These are phyloP conservation scores for Petrocephalus microphthalmus DNA, from an alignment of 2,113 vertebrate genomes.

Conservation along the genomic window DNA sequence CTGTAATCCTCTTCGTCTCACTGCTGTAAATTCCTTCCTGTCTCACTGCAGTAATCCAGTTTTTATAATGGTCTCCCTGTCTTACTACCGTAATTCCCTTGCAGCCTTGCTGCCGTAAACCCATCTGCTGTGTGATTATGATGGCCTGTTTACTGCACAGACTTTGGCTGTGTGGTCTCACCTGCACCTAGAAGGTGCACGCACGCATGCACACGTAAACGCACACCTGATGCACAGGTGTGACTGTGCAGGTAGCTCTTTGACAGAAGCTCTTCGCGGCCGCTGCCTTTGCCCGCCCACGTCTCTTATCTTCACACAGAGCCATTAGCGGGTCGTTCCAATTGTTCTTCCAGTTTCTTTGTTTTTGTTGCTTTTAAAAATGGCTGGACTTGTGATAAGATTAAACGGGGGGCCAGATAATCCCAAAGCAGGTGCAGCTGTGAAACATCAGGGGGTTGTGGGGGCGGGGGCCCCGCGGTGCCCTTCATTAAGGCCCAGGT, in stretches of 20 bases:
- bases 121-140: neutral
- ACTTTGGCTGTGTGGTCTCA: neutral
- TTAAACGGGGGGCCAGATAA: neutral
- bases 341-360: neutral
- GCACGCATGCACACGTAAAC: conserved; percentile 12
- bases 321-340: neutral
- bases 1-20: neutral
- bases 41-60: neutral
- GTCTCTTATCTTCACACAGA: neutral
- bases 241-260: conserved; percentile 1
- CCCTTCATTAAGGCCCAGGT: neutral
- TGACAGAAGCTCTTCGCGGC: neutral
- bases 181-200: neutral
- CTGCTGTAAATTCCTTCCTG: neutral
- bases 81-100: neutral
- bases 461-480: neutral
- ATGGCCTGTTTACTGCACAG: neutral
- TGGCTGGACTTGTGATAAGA: conserved; percentile 8
- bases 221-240: conserved; percentile 12
- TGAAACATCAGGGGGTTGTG: neutral
- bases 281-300: neutral
- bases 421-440: neutral
- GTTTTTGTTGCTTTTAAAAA: conserved; percentile 7
- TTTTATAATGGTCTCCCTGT: neutral
- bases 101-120: neutral